Percentiles rank a stretch among this genome's conserved stretches.
These are phyloP conservation scores for Naja naja DNA, from an alignment of 2,113 vertebrate genomes.

Conservation along the genomic window DNA sequence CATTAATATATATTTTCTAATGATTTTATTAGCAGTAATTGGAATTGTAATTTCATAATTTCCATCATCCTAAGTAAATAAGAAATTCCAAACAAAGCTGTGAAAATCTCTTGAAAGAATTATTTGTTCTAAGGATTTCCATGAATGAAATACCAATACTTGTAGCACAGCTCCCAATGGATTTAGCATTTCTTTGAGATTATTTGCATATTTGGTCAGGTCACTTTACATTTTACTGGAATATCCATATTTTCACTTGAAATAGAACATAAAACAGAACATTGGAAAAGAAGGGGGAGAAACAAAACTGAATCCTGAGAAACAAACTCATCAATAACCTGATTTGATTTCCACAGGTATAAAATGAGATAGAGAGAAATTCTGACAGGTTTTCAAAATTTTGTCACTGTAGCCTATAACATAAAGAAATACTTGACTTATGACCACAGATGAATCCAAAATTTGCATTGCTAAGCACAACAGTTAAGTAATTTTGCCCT, in stretches of 20 bases:
- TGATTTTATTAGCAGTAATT: neutral
- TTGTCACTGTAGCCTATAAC: neutral
- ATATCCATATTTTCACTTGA: neutral
- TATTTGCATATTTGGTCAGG: neutral
- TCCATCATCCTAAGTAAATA: neutral
- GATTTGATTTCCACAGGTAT: neutral
- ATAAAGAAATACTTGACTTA: neutral
- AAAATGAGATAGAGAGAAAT: neutral
- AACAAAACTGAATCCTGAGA: neutral
- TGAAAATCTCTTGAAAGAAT: neutral
- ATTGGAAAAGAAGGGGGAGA: neutral
- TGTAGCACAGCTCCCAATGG: neutral
- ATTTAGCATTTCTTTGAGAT: neutral
- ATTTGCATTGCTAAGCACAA: neutral
- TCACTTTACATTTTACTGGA: neutral
- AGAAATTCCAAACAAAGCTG: neutral
- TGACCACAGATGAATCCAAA: neutral
- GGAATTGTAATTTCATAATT: neutral
- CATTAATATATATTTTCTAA: neutral
- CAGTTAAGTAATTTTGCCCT: neutral
- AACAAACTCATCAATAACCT: neutral
- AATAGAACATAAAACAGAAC: neutral
- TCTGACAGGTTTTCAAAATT: neutral
- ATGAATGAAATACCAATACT: neutral
- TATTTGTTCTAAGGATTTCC: neutral